These are phyloP conservation scores for Drosophila albomicans DNA, from an alignment of 1,140 invertebrate genomes.

Conservation along the genomic window DNA sequence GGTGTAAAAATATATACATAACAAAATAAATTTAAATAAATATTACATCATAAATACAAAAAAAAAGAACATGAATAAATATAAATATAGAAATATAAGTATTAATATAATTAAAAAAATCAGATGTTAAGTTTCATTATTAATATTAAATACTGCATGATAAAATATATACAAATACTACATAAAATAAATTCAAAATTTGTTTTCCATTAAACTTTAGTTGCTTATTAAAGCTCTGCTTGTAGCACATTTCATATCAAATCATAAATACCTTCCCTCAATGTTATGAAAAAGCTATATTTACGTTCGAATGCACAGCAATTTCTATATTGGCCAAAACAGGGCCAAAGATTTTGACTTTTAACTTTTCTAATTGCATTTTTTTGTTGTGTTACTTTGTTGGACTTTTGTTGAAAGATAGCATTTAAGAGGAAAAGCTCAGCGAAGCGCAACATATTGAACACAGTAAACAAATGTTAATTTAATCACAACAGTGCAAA, in stretches of 20 bases:
- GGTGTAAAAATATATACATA: neutral
- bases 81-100: too few species aligned
- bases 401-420: neutral
- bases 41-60: neutral
- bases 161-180: too few species aligned
- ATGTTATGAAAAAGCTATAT: neutral
- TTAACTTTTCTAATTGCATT: constrained; percentile 60
- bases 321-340: constrained; percentile 23
- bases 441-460: constrained; percentile 63
- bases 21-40: neutral
- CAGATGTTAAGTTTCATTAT: too few species aligned
- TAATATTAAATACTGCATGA: too few species aligned
- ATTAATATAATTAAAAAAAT: too few species aligned
- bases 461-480: constrained; percentile 74
- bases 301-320: constrained; percentile 32
- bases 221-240: neutral
- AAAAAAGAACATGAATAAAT: too few species aligned
- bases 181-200: neutral
- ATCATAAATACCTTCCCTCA: neutral
- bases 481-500: constrained; percentile 69
- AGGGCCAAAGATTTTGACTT: constrained; percentile 32
- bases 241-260: neutral
- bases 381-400: constrained; percentile 35
- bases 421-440: constrained; percentile 33
- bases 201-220: neutral